Conservation (phyloP, 2,113 vertebrate genomes). For the Megatriorchis doriae region DNA sequence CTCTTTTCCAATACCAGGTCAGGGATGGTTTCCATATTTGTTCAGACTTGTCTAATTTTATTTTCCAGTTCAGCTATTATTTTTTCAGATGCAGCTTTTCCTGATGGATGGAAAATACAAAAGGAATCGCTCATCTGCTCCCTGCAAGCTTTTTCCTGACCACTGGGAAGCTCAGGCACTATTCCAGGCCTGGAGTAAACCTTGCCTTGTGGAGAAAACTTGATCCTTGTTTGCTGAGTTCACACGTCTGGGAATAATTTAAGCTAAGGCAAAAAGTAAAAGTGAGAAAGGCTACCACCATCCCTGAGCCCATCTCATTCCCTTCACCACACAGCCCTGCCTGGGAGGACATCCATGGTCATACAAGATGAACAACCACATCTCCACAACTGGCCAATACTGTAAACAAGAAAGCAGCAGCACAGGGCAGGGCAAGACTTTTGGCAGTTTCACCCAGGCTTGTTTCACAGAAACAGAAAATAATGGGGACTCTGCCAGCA, state of each 20-base stretch:
- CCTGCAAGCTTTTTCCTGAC: constrained; percentile 44
- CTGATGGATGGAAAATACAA: constrained; percentile 45
- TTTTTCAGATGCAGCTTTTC: constrained; percentile 57
- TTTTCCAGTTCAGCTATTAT: constrained; percentile 65
- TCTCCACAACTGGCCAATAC: not conserved
- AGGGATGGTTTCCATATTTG: constrained; percentile 56
- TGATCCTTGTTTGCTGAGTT: constrained; percentile 43
- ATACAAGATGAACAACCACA: not conserved
- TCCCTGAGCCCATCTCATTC: not conserved
- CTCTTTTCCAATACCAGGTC: constrained; percentile 5
- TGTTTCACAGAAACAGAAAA: not conserved
- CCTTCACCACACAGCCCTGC: not conserved
- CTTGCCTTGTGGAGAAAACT: constrained; percentile 31
- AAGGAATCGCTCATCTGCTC: constrained; percentile 34
- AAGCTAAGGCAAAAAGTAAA: constrained; percentile 30
- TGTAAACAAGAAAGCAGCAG: not conserved
- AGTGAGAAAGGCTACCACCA: constrained; percentile 15
- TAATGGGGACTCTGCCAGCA: not conserved
- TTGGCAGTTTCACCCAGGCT: not conserved
- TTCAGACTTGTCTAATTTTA: constrained; percentile 59
- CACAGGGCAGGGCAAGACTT: not conserved
- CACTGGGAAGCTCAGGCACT: constrained; percentile 12
- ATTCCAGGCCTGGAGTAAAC: constrained; percentile 7
- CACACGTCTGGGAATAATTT: constrained; percentile 61
- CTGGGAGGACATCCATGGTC: not conserved